Conservation (phyloP, 2,113 vertebrate genomes). For the Epinephelus moara region DNA sequence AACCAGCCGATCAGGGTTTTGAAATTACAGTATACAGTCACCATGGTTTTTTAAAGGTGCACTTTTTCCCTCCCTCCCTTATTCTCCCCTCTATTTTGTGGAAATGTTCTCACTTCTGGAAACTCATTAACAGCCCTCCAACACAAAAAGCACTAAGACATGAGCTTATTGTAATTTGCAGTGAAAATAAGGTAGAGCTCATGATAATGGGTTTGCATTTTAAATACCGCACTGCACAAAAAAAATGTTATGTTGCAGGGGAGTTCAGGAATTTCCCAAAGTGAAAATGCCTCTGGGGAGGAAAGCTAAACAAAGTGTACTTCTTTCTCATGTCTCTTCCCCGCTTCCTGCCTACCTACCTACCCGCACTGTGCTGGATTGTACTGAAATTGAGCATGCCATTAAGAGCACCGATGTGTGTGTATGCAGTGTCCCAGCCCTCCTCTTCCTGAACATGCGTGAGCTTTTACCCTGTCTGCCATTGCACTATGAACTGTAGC, state of each 20-base stretch:
- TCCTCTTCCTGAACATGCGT: slow-evolving; percentile 47
- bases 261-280: slow-evolving; percentile 46
- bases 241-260: slow-evolving; percentile 36
- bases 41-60: slow-evolving; percentile 14
- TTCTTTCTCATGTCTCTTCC: slow-evolving; percentile 28
- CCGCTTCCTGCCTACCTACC: slow-evolving; percentile 40
- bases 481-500: slow-evolving; percentile 57
- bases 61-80: neutral
- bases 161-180: neutral
- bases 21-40: neutral
- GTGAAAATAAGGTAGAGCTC: neutral
- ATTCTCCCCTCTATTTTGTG: neutral
- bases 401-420: slow-evolving; percentile 52
- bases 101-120: slow-evolving; percentile 24
- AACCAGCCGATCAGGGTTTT: neutral
- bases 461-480: slow-evolving; percentile 53
- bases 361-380: slow-evolving; percentile 41
- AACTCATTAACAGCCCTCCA: slow-evolving; percentile 5
- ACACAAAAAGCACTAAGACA: neutral
- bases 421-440: slow-evolving; percentile 57
- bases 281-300: slow-evolving; percentile 21
- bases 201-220: neutral
- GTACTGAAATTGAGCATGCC: slow-evolving; percentile 66
- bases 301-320: slow-evolving; percentile 25
- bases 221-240: slow-evolving; percentile 19